phyloP scores from a whole-genome alignment of 1,140 invertebrate species.

The Pentalonia nigronervosa region DNA sequence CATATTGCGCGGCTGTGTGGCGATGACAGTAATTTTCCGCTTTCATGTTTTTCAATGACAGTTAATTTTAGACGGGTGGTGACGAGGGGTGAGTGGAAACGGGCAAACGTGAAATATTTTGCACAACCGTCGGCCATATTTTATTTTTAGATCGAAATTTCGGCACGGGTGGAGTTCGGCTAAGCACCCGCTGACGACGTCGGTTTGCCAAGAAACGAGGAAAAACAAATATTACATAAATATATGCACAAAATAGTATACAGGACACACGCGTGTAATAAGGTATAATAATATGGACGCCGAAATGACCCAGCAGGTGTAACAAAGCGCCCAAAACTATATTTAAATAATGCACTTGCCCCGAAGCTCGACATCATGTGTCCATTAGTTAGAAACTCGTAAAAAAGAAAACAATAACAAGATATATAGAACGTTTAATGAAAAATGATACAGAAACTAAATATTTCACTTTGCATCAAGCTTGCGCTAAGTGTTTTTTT shows the following conservation, averaged over 20 bases:
- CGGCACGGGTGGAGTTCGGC: neutral
- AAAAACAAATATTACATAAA: neutral
- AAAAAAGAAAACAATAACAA: neutral
- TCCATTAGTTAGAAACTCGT: neutral
- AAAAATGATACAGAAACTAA: neutral
- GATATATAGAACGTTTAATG: neutral
- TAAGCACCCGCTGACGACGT: neutral
- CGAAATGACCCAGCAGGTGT: slow-evolving; percentile 25
- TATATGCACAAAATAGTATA: neutral
- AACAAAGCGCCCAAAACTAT: neutral
- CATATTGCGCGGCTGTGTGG: neutral
- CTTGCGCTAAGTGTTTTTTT: neutral
- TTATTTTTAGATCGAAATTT: slow-evolving; percentile 51
- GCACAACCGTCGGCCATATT: slow-evolving; percentile 42
- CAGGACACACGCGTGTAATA: neutral
- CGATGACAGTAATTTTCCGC: slow-evolving; percentile 7
- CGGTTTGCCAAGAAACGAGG: slow-evolving; percentile 40
- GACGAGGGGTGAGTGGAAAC: neutral
- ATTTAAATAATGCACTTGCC: slow-evolving; percentile 5
- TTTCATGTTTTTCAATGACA: slow-evolving; percentile 41
- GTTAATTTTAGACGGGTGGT: slow-evolving; percentile 39
- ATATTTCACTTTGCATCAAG: neutral
- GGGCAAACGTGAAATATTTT: slow-evolving; percentile 35
- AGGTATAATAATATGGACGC: neutral
- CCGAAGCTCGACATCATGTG: neutral